Base-by-base conservation (phyloP, 2,113 vertebrate genomes). In the Oncorhynchus clarkii region DNA sequence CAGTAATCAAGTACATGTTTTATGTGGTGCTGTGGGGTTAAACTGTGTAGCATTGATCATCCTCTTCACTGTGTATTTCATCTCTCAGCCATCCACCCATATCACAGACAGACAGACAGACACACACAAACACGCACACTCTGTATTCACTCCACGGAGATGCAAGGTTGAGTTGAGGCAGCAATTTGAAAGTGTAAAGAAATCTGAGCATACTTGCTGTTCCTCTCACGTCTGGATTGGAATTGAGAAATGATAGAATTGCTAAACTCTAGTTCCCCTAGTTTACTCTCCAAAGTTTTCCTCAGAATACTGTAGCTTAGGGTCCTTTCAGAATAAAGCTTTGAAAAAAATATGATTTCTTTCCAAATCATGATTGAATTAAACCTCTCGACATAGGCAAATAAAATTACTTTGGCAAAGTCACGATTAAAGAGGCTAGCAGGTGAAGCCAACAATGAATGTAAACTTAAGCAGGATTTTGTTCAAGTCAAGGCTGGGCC, bases 61-160 rank as follows among this genome's bases (percentile, higher is more conserved):
- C 39, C 39, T 45, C 39, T 45, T 45, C 39, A 45, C 8, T 45
- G 39, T 45, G 39, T 45, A 45, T 9, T 11, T 11, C 9, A 9
- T 45, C 39, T 45, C 39, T 45, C 8, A 45, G 9, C 8, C 39
- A 45, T 45, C 39, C 39, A 45, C 39, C 9, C 9, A 45, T 45
- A 18, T 62, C 16, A 45, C 39, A 45, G 39, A 45, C 39, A 45
- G 65, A 76, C 71, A 70, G 76, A n/a, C 49, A n/a, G 31, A 78
- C 70, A 45, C 14, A 77, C n/a, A 57, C 51, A 71, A 60, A 78
- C 45, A 70, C 26, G 72, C 27, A 67, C 71, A 39, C 29, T 49
- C 13, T 31, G n/a, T 14, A 34, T 68, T 34, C 31, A 68, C 27
- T 31, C 71, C 54, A 29, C 5, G 14, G 26, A 72, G 18, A 29